Evolutionary conservation across 2,797 vertebrate species (phyloP), one percentile per base, ranked within the genome.

Genomic region (Molossus molossus): DNA sequence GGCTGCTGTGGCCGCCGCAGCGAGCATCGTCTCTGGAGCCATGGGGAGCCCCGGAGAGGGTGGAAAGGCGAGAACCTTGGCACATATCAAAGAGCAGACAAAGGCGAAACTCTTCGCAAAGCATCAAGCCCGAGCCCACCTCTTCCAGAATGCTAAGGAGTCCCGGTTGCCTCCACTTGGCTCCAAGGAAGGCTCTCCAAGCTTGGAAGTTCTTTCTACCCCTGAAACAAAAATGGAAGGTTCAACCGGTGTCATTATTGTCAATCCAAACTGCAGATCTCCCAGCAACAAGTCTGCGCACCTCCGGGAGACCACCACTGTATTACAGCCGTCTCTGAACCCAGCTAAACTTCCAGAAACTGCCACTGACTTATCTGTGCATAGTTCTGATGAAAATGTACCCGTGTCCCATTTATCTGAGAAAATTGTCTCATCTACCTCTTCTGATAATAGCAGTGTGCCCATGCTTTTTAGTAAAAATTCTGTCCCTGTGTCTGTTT

Each of bases 21-120:
- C 98, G 0, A 99, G 98, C 95, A 98, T 99, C 13, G 98, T 99
- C 81, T 98, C 99, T 37, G 98, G 98, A 67, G 98, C 98, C 81
- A 98, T 98, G 95, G 98, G 98, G 89, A 98, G 98, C 96, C 98
- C 98, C 0, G 98, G 98, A 0, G 99, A 99, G 97, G 98, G 98
- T 57, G 98, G 98, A 67, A 99, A 99, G 97, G 98, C 98, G 1
- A 98, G 99, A 98, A 99, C 99, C 0, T 97, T 99, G 97, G 98
- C 98, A 58, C 98, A 99, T 58, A 98, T 99, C 98, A 99, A 99
- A 97, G 99, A 99, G 81, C 99, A 99, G 97, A 99, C 99, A 33
- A 99, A 99, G 96, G 99, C 98, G 77, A 99, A 99, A 95, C 98
- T 99, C 83, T 98, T 99, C 92, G 98, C 98, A 27, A 99, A 99